phyloP scores from a whole-genome alignment of 2,797 vertebrate genomes.

The Sebastes vulpes region DNA sequence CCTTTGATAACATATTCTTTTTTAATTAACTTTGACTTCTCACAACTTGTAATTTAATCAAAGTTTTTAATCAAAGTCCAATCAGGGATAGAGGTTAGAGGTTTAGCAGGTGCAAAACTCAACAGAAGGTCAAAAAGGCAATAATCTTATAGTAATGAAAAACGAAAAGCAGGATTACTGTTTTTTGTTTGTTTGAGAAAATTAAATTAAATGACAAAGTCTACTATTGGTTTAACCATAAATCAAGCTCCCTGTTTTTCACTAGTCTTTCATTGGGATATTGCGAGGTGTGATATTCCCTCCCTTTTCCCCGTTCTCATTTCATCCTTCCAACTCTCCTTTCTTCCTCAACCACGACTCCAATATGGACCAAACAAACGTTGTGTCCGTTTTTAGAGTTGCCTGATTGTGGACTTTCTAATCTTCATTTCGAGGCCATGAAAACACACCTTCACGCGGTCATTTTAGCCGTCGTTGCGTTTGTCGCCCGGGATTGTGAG shows the following conservation, averaged over 20 bases:
- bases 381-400: not conserved
- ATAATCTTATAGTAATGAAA: not conserved
- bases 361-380: not conserved
- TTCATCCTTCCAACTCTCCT: not conserved
- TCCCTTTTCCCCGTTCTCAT: not conserved
- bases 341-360: slow-evolving; percentile 3
- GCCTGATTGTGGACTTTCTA: not conserved
- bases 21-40: not conserved
- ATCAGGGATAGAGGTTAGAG: not conserved
- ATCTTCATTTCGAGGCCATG: not conserved
- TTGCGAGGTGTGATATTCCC: not conserved
- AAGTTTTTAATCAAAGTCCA: not conserved
- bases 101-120: not conserved
- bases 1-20: not conserved
- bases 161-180: not conserved
- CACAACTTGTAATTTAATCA: not conserved
- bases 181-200: not conserved
- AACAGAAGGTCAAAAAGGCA: not conserved
- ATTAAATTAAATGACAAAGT: not conserved
- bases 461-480: not conserved
- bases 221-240: not conserved
- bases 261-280: not conserved
- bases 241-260: not conserved
- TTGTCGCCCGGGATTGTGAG: not conserved
- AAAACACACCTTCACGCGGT: not conserved